These are phyloP conservation scores for Willowsia nigromaculata DNA, from an alignment of 2,888 invertebrate genomes.

Conservation along the genomic window DNA sequence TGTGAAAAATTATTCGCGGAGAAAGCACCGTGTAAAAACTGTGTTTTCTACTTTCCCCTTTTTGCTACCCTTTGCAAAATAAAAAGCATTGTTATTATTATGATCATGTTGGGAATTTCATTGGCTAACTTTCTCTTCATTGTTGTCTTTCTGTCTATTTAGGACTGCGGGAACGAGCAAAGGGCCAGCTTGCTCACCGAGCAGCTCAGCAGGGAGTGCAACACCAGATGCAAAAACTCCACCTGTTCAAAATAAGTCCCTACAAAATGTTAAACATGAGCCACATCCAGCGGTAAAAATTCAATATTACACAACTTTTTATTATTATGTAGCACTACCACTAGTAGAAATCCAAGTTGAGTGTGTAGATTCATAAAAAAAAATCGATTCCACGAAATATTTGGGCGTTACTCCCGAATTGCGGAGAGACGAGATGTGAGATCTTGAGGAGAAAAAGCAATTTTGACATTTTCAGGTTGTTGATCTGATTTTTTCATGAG, in stretches of 20 bases:
- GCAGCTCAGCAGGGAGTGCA: conserved; percentile 79
- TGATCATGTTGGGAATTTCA: conserved; percentile 38
- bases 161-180: conserved; percentile 81
- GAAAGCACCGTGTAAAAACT: neutral
- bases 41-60: neutral
- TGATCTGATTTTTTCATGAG: neutral
- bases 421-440: neutral
- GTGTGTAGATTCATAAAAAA: neutral
- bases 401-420: neutral
- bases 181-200: conserved; percentile 80
- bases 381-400: neutral
- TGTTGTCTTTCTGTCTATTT: conserved; percentile 32
- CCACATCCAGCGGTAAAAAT: conserved; percentile 88
- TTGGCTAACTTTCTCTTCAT: conserved; percentile 32
- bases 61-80: conserved; percentile 17
- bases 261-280: conserved; percentile 87
- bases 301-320: conserved; percentile 44
- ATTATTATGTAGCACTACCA: neutral
- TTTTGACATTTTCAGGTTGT: conserved; percentile 4
- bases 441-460: neutral
- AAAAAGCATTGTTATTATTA: neutral
- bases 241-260: conserved; percentile 87
- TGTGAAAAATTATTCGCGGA: neutral
- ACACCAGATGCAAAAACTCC: conserved; percentile 81
- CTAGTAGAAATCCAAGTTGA: neutral